phyloP scores from a whole-genome alignment of 2,113 vertebrate species.

The Myiagra hebetior region DNA sequence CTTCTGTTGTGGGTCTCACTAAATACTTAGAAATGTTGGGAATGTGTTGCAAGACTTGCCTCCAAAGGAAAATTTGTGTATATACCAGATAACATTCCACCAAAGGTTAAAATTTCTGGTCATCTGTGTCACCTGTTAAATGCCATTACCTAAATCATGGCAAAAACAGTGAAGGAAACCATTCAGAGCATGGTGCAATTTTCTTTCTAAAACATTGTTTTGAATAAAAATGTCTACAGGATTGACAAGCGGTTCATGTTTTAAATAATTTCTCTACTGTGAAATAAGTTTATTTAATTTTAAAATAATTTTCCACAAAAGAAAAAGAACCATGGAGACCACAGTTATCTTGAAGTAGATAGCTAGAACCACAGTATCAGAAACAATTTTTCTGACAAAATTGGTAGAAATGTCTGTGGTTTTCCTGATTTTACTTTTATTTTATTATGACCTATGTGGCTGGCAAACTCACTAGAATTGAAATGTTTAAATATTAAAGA shows the following conservation, averaged over 20 bases:
- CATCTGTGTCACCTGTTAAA: neutral
- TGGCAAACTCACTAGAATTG: neutral
- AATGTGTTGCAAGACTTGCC: neutral
- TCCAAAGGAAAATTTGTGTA: neutral
- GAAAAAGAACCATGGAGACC: neutral
- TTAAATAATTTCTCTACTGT: neutral
- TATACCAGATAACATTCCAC: neutral
- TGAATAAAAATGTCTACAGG: neutral
- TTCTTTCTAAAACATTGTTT: neutral
- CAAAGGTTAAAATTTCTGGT: neutral
- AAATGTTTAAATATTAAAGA: neutral
- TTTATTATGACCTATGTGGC: neutral
- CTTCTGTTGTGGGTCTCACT: neutral
- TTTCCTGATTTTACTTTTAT: neutral
- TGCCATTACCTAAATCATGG: neutral
- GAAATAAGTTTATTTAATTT: neutral
- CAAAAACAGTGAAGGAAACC: neutral
- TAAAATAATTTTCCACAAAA: neutral
- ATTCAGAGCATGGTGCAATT: neutral
- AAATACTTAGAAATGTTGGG: neutral
- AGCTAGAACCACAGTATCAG: neutral
- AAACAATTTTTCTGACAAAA: neutral
- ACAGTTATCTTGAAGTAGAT: neutral
- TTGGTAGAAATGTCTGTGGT: neutral
- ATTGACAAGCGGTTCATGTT: neutral